Evolutionary conservation across 2,888 invertebrate genomes (phyloP), one percentile per base, ranked within the genome.

Genomic region (Psylliodes chrysocephalus): DNA sequence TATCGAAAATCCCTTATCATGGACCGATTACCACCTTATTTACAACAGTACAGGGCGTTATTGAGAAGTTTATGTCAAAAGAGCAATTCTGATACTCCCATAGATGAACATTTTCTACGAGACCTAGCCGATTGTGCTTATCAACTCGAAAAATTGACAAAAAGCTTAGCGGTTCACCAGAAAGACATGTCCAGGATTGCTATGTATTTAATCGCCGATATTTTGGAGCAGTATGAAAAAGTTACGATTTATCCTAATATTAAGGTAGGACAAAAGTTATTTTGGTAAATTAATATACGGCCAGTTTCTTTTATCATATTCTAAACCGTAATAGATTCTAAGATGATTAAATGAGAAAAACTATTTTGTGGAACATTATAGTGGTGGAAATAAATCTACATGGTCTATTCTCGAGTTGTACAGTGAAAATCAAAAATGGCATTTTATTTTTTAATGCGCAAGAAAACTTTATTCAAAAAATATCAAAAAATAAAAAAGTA

Each of bases 131-230:
- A 82, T 62, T 81, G 79, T 70, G 81, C 81, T n/a, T 80, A 82
- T 71, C 73, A 75, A 62, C 72, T 83, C 17, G 82, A 82, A 68
- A 82, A 80, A 69, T 72, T 83, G 53, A 81, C 81, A 1, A 80
- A 76, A 56, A 77, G 70, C 46, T 73, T 84, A 60, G 76, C 78
- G 7, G 63, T 68, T 28, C 75, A 76, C 47, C 77, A 79, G 54
- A 83, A 80, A 69, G 81, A 84, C 68, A 79, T 85, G 73, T 68
- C 76, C 7, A 78, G 85, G 69, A 80, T 84, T 19, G 75, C 83
- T 5, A 80, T 82, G 55, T 84, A 84, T 77, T 76, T 85, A 62
- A 79, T 85, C 49, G 82, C 84, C 2, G 83, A 85, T 75, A 77
- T 85, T 72, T 76, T 85, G 66, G 74, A 77, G 52, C 79, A 82